Evolutionary conservation across 2,113 vertebrate species (phyloP), one percentile per base, ranked within the genome.

Genomic region (Xerus inauris): DNA sequence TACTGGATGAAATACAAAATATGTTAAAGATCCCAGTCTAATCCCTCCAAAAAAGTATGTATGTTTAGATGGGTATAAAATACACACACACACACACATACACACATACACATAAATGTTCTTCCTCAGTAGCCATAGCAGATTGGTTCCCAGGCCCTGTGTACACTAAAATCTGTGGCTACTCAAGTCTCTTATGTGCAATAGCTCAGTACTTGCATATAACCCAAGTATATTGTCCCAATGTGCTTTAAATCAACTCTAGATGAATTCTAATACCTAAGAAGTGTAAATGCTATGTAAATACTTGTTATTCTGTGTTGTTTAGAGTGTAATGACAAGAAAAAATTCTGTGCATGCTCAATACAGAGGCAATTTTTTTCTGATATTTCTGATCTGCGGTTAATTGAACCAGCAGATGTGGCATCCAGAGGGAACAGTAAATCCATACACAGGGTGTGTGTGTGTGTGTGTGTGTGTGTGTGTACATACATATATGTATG

Each of bases 401-500:
- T 89, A 6, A 64, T 89, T 75, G 57, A n/a, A 64, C 47, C 40
- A 54, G 17, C 14, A 49, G 22, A 13, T 51, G 13, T 38, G 9
- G 32, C 12, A 51, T 11, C 49, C 49, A 49, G 49, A 49, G 49
- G 49, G 49, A 49, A 49, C 49, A 59, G 42, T 45, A 83, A 65
- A 10, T 57, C 28, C 20, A 75, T 3, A 73, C 38, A 72, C 0
- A 9, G 1, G 17, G 38, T 9, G 16, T 42, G 38, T 38, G 19
- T 28, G 0, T 17, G 11, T 38, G 40, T 28, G 24, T 5, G 35
- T 20, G 6, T 35, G 10, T 35, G 5, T 3, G 24, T 67, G 9
- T 13, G 13, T 6, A 57, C 35, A 1, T n/a, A 3, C 69, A 42
- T 6, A 8, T 51, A 40, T 8, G 4, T 8, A 35, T 8, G 1